Conservation (phyloP, 2,888 invertebrate species). For the Archips xylosteana region DNA sequence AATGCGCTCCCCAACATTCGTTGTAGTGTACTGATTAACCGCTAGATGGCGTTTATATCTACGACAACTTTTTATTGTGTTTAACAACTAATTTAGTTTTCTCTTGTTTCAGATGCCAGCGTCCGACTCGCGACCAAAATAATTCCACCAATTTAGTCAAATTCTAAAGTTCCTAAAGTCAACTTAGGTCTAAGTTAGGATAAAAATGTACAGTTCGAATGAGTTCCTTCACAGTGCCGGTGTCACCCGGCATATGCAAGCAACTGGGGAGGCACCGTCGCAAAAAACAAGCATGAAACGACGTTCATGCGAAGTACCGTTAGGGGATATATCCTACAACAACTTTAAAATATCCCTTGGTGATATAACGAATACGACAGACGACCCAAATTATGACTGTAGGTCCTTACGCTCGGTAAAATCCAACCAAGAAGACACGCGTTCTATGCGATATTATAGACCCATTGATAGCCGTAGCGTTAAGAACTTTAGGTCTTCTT, state of each 20-base stretch:
- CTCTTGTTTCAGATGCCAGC: conserved; percentile 74
- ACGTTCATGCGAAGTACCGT: conserved; percentile 78
- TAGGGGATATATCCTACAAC: conserved; percentile 78
- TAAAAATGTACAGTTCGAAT: conserved; percentile 78
- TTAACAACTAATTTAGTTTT: conserved; percentile 43
- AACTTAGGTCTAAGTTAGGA: conserved; percentile 58
- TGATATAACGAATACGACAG: conserved; percentile 65
- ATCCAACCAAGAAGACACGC: conserved; percentile 65
- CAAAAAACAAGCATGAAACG: conserved; percentile 81
- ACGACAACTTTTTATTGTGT: neutral
- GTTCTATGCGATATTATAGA: conserved; percentile 68
- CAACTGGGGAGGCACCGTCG: conserved; percentile 78
- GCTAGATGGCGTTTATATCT: conserved; percentile 45
- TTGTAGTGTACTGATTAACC: conserved; percentile 15
- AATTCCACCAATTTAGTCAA: conserved; percentile 81
- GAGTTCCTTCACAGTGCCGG: conserved; percentile 80
- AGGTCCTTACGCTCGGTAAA: conserved; percentile 71
- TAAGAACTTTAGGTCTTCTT: conserved; percentile 77
- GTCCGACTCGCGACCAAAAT: conserved; percentile 63
- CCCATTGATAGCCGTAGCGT: conserved; percentile 79
- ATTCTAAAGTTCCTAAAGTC: conserved; percentile 74
- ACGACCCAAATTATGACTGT: conserved; percentile 71
- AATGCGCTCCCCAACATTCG: conserved; percentile 3
- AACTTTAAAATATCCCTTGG: conserved; percentile 81
- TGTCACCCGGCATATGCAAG: conserved; percentile 81